Percentiles rank a stretch among this genome's conserved stretches.
Evolutionary conservation across 2,797 vertebrate species (phyloP).

Genomic region (Orientallactaga sibirica): DNA sequence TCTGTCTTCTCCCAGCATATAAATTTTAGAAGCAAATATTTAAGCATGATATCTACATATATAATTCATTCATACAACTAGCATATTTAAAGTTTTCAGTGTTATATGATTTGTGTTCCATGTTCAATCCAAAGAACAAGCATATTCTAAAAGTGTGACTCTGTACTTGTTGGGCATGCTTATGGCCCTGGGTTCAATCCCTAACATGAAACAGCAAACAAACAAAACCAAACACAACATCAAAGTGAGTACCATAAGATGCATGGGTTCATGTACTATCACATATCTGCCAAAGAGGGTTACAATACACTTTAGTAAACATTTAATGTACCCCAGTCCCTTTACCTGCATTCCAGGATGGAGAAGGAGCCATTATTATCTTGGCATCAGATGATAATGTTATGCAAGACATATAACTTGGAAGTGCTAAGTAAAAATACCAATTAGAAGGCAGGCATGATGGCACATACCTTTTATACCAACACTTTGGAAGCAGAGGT

Average conservation of each 20-base stretch:
- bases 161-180: background rate
- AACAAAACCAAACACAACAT: background rate
- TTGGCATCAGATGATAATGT: constrained; percentile 47
- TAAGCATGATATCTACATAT: background rate
- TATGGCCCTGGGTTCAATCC: background rate
- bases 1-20: background rate
- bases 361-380: background rate
- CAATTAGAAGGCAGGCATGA: too few relatives aligned
- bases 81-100: background rate
- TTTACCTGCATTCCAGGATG: background rate
- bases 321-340: background rate
- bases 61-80: background rate
- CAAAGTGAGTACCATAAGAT: background rate
- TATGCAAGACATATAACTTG: background rate
- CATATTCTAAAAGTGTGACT: background rate
- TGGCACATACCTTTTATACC: too few relatives aligned
- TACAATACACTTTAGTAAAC: background rate
- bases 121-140: background rate
- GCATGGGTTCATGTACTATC: background rate
- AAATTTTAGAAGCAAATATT: constrained; percentile 35
- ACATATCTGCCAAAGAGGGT: background rate
- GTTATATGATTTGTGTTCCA: background rate
- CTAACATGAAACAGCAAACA: background rate
- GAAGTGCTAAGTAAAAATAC: background rate
- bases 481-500: too few relatives aligned